Base-by-base conservation (phyloP, 2,113 vertebrate species). In the Hymenochirus boettgeri region DNA sequence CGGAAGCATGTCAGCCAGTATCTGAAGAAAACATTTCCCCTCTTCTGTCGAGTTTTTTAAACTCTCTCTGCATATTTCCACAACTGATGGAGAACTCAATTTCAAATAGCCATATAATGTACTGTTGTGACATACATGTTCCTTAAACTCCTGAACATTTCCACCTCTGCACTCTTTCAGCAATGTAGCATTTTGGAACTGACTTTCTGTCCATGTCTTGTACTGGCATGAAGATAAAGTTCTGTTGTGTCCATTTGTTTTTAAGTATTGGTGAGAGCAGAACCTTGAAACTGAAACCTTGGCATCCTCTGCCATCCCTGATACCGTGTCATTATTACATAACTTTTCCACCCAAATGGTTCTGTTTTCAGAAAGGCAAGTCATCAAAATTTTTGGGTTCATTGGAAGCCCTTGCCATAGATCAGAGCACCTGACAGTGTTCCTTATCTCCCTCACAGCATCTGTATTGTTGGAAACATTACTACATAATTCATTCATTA, bases 281-380 rank as follows among this genome's bases (percentile, higher is more conserved):
- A 90, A 86, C 0, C 79, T 77, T 1, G 79, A 79, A 1, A 89
- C 77, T 90, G 89, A 91, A 35, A 62, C 70, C 46, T 74, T 81
- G 33, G 80, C 81, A 24, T 83, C 77, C 3, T 79, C 77, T 8
- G 76, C 66, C 24, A 80, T 71, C 2, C 69, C 69, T 51, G 79
- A 74, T 1, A 58, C 57, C n/a, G 80, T 78, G 0, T 65, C 61
- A 11, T 85, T 81, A 24, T 82, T 64, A 10, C 90, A 94, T 26
- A 93, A 39, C 47, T 75, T 70, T 9, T 80, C 71, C 1, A 85
- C 73, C 67, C 89, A 81, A 19, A 80, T 72, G 1, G 86, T 82
- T 70, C 70, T 78, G 47, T 92, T 93, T 23, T 90, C 89, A 51
- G 91, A 76, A 66, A 93, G 90, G 72, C 92, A 94, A 37, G 79